These are phyloP conservation scores for Platycheirus albimanus DNA, from an alignment of 2,888 invertebrate genomes.

Conservation along the genomic window DNA sequence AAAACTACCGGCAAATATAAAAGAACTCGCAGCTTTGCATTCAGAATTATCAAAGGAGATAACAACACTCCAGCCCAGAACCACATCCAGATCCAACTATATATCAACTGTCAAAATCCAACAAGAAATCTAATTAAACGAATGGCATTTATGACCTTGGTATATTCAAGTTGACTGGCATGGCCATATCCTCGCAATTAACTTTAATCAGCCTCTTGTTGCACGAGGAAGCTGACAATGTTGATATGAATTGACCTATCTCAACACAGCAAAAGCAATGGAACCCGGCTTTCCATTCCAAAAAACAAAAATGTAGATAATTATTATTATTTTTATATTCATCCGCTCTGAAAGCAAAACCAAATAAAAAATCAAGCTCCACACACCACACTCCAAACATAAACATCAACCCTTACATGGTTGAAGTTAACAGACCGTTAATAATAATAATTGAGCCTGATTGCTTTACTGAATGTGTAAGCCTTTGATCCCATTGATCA, in stretches of 20 bases:
- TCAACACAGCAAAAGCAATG: not conserved
- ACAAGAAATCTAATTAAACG: not conserved
- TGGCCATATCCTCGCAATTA: conserved; percentile 5
- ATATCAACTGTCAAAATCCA: not conserved
- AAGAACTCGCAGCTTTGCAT: too few species aligned
- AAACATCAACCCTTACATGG: conserved; percentile 9
- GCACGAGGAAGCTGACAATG: not conserved
- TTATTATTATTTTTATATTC: conserved; percentile 17
- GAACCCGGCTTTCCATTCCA: not conserved
- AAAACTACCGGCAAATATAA: too few species aligned
- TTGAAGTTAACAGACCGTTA: conserved; percentile 29
- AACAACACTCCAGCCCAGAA: too few species aligned
- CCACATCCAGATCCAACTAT: too few species aligned
- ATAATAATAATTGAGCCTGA: conserved; percentile 60
- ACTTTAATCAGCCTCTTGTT: conserved; percentile 4
- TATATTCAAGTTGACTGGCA: conserved; percentile 28
- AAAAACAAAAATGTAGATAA: not conserved
- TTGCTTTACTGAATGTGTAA: conserved; percentile 53
- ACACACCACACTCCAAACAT: not conserved
- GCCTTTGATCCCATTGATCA: conserved; percentile 68
- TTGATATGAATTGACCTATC: conserved; percentile 34
- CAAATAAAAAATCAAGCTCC: not conserved
- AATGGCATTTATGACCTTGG: conserved; percentile 20
- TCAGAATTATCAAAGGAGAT: too few species aligned
- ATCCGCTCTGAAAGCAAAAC: conserved; percentile 11